Conservation (phyloP, 2,888 invertebrate genomes). For the Uloborus plumipes region DNA sequence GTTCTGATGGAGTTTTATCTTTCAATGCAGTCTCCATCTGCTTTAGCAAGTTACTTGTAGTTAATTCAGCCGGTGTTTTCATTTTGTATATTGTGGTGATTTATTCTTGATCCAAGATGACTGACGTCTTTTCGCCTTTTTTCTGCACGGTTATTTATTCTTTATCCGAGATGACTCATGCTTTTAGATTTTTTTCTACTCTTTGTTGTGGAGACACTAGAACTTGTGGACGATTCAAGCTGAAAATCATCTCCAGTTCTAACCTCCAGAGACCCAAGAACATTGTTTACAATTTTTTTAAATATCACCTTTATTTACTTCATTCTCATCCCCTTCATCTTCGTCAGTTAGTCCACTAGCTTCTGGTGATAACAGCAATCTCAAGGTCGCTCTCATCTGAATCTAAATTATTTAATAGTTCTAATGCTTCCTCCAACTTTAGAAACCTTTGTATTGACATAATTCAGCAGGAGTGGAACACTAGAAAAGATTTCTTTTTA, state of each 20-base stretch:
- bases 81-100: no score
- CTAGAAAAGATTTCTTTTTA: slow-evolving; percentile 2
- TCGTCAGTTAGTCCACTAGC: slow-evolving; percentile 20
- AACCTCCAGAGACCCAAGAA: slow-evolving; percentile 20
- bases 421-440: slow-evolving; percentile 1
- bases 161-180: no score
- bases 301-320: slow-evolving; percentile 26
- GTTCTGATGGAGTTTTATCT: slow-evolving; percentile 7
- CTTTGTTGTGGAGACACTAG: slow-evolving; percentile 35
- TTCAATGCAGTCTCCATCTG: slow-evolving; percentile 32
- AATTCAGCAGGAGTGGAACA: not conserved
- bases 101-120: no score
- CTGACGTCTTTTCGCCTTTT: no score
- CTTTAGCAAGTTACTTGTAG: slow-evolving; percentile 29
- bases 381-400: slow-evolving; percentile 25
- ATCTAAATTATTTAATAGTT: slow-evolving; percentile 34
- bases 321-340: no score
- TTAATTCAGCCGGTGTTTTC: no score
- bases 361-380: no score
- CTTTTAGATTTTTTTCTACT: slow-evolving; percentile 17
- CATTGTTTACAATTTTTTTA: slow-evolving; percentile 27
- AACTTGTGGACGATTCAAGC: slow-evolving; percentile 24
- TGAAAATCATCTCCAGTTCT: slow-evolving; percentile 40
- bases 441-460: not conserved
- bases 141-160: no score